These are phyloP conservation scores for Morelia viridis DNA, from an alignment of 2,797 vertebrate species.

Conservation along the genomic window DNA sequence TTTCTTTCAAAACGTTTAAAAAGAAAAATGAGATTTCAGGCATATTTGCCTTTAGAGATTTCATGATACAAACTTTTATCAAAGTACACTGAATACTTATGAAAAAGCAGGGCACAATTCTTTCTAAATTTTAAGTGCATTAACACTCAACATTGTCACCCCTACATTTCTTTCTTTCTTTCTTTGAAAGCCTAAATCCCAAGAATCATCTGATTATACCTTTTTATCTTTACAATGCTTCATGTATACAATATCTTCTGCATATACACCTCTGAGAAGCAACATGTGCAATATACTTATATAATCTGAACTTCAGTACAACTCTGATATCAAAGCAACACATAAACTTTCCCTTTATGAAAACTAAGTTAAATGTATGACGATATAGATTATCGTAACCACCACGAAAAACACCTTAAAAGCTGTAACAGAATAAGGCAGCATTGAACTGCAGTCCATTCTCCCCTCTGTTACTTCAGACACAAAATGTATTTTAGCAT, in stretches of 20 bases:
- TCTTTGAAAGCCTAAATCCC: neutral
- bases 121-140: neutral
- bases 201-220: neutral
- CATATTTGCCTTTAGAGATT: neutral
- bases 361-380: constrained; percentile 13
- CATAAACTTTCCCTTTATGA: constrained; percentile 4
- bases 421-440: constrained; percentile 27
- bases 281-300: neutral
- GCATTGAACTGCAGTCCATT: constrained; percentile 27
- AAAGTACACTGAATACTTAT: neutral
- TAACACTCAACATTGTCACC: neutral
- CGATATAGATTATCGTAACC: constrained; percentile 19
- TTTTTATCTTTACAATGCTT: neutral
- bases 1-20: neutral
- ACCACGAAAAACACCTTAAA: neutral
- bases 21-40: neutral
- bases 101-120: neutral
- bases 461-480: neutral
- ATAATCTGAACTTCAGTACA: constrained; percentile 30
- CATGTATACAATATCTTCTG: neutral
- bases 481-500: neutral
- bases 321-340: constrained; percentile 22
- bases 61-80: neutral
- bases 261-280: neutral
- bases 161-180: neutral